Base-by-base conservation (phyloP, 2,797 vertebrate species). In the Neosilurus mollespiculum region DNA sequence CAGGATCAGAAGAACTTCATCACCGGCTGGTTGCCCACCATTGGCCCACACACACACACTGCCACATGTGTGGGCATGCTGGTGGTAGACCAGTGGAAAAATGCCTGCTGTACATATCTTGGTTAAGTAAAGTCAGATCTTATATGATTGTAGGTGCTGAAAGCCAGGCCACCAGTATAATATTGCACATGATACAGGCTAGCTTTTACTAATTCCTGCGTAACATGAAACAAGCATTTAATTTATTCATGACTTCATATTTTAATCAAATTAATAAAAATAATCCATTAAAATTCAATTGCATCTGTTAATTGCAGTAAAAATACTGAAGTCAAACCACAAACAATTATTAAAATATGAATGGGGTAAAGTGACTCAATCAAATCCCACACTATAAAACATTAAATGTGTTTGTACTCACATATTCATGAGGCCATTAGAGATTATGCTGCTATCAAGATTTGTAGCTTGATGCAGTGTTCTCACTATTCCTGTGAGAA, bases 11-110 rank as follows among this genome's bases (percentile, higher is more conserved):
- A 69, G 62, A 26, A 53, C 43, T 67, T 56, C 30, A 66, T 30
- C 70, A 62, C 61, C 51, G 51, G 53, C 66, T 73, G 70, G 65
- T 64, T 69, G 66, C 30, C 71, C 75, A 67, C 58, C 10, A 54
- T 62, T 9, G 49, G 80, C 80, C 84, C 71, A 85, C 80, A 84
- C 83, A 79, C 82, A 78, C 26, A 24, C 72, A n/a, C n/a, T 85
- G 84, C 78, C 62, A 66, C 51, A 83, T 84, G 85, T 84, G 80
- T 85, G 73, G 78, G n/a, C 81, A 69, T 56, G 71, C 58, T 71
- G 81, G 61, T 72, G 78, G 56, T 71, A 24, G n/a, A 69, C 59
- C 75, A 81, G 69, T n/a, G 64, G 43, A 66, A 58, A 76, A 80
- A 73, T 54, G 69, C 65, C 78, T 79, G 70, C 73, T 81, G 43